A percentile compares a stretch with the other conserved stretches of the same genome.
These are phyloP conservation scores for Sialis fuliginosa DNA, from an alignment of 2,888 invertebrate genomes.

Conservation along the genomic window DNA sequence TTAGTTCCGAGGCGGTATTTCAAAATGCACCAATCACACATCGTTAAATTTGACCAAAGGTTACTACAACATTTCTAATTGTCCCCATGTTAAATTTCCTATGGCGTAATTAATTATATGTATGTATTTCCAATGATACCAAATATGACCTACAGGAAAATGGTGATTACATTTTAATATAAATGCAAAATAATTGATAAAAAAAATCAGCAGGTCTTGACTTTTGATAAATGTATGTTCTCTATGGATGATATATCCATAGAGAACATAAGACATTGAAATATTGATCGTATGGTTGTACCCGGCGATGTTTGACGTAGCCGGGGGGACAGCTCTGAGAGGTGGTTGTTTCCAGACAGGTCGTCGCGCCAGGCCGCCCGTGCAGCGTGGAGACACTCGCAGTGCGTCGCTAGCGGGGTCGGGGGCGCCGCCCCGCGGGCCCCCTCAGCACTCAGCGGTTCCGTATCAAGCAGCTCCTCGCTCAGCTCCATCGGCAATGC, in stretches of 20 bases:
- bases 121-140: too few species aligned
- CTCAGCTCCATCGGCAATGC: slow-evolving; percentile 40
- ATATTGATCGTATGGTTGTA: background rate
- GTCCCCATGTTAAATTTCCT: too few species aligned
- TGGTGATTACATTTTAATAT: too few species aligned
- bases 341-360: slow-evolving; percentile 64
- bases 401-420: slow-evolving; percentile 59
- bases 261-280: background rate
- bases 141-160: too few species aligned
- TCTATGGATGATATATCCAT: background rate
- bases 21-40: too few species aligned
- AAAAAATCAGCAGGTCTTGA: background rate
- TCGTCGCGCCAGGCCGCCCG: slow-evolving; percentile 74
- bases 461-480: slow-evolving; percentile 48
- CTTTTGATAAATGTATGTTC: background rate
- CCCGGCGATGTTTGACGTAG: slow-evolving; percentile 1
- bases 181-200: too few species aligned
- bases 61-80: too few species aligned
- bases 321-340: slow-evolving; percentile 17
- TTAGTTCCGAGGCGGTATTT: too few species aligned
- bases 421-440: slow-evolving; percentile 29
- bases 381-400: slow-evolving; percentile 74
- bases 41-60: too few species aligned
- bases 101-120: too few species aligned
- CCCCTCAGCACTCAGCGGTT: slow-evolving; percentile 69